These are phyloP conservation scores for Pteropus rufus DNA, from an alignment of 2,797 vertebrate species.

Conservation along the genomic window DNA sequence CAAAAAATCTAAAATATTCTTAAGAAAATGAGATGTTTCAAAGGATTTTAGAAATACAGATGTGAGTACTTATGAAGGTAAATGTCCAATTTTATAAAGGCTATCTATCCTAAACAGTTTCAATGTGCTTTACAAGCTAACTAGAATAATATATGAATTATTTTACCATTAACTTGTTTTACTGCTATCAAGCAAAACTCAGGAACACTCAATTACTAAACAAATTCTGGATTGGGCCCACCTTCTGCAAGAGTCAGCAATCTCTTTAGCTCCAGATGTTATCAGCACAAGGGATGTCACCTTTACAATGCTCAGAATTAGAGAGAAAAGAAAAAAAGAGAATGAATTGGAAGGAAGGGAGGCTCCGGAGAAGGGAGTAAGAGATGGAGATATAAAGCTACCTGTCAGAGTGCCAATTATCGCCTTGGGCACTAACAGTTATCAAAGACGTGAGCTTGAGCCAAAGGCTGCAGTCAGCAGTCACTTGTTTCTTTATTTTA, in stretches of 20 bases:
- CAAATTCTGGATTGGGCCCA: neutral
- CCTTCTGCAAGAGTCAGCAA: neutral
- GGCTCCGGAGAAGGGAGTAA: neutral
- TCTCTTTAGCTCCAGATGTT: neutral
- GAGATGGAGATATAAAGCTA: neutral
- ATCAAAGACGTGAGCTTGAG: neutral
- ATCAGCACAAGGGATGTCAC: neutral
- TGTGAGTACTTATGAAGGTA: conserved; percentile 47
- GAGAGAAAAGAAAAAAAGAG: neutral
- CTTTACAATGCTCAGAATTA: neutral
- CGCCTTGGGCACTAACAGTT: neutral
- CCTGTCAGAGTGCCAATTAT: neutral
- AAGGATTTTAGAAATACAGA: conserved; percentile 6
- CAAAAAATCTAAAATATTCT: neutral
- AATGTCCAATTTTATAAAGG: neutral
- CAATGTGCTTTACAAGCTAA: neutral
- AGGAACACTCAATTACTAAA: conserved; percentile 3
- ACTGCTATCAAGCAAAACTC: neutral
- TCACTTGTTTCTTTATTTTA: neutral
- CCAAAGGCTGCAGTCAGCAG: neutral
- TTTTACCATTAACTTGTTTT: neutral
- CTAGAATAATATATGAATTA: neutral
- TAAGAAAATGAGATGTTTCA: conserved; percentile 7
- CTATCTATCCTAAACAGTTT: neutral
- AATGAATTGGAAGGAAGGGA: neutral